Evolutionary conservation across 2,797 vertebrate species (phyloP), one percentile per base, ranked within the genome.

Genomic region (Pitangus sulphuratus): DNA sequence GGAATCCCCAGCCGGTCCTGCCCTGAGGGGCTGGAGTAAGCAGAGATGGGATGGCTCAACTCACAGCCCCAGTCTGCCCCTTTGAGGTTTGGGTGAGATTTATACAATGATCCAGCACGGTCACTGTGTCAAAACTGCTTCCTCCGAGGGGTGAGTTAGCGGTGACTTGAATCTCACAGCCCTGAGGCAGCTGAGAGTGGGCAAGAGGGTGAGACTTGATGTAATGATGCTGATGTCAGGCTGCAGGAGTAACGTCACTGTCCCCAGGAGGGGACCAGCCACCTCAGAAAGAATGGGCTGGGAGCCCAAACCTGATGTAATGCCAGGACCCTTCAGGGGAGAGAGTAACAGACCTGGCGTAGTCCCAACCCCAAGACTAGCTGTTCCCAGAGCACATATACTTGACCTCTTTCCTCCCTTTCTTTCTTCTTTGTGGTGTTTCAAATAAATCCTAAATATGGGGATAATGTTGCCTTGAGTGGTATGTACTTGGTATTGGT

Each of bases 281-380:
- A 40, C 72, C 91, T 84, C 51, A 54, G 84, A 58, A 51, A 33
- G 58, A 60, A 39, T 8, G n/a, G 50, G 31, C 78, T 56, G 13
- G 33, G 48, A 80, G 40, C 25, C 42, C 33, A 77, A 78, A 56
- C 28, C 15, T 58, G 26, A 54, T 10, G 15, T 50, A 42, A 57
- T 31, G 12, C 69, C 57, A 66, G 24, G 24, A 54, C 21, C 47
- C 39, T 74, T 45, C 51, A 56, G 68, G 62, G 30, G 37, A 74
- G 10, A 0, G 2, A 71, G 33, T 65, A 47, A 54, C 31, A 75
- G 28, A 30, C 11, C 33, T 71, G 69, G 17, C 0, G 0, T 3
- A 30, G 42, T 25, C 45, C 58, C 61, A 81, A 33, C 51, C 31
- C 42, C 47, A 31, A 26, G 26, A 26, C 5, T 47, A 51, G 57